Base-by-base conservation (phyloP, 2,888 invertebrate genomes). In the Zeuzera pyrina region DNA sequence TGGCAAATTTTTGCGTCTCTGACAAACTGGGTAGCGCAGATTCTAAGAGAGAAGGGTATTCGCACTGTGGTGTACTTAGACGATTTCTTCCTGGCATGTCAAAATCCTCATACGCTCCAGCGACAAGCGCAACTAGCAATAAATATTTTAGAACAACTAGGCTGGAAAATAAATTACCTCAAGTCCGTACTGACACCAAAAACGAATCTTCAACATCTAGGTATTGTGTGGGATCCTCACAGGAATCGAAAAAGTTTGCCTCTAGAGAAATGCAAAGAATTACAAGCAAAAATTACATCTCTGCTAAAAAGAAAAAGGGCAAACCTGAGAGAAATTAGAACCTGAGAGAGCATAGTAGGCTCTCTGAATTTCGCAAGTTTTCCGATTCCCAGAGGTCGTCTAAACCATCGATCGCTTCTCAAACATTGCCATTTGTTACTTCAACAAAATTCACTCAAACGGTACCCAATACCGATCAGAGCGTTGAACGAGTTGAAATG, bases 331-430 rank as follows among this genome's bases (percentile, higher is more conserved):
- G 38, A 41, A 2, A 1, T 43, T 1, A 46, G 8, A 19, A 52
- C n/a, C n/a, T n/a, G n/a, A n/a, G n/a, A n/a, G 24, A 48, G 45
- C 5, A 7, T 48, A 5, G 29, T 46, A 10, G 50, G 45, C 19
- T 47, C 8, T 49, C n/a, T n/a, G n/a, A n/a, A 49, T 12, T 49
- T 53, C 28, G 42, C 46, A 8, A 48, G 43, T 15, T 48, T 49
- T 34, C 35, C 30, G 2, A 38, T 50, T 1, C 45, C 45, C 3
- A 29, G 39, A 11, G 49, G 49, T 2, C 25, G 50, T 8, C 31
- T 52, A 5, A 35, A 49, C 27, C 35, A 41, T 29, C 43, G 48
- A 4, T 25, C 33, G 1, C 28, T 42, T 2, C 31, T 42, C 11
- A 40, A 12, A 2, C 30, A 43, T 15, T 15, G 38, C 11, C n/a